Percentiles rank a stretch among this genome's conserved stretches.
Conservation (phyloP, 1,140 invertebrate species). For the Trachelipus rathkii region DNA sequence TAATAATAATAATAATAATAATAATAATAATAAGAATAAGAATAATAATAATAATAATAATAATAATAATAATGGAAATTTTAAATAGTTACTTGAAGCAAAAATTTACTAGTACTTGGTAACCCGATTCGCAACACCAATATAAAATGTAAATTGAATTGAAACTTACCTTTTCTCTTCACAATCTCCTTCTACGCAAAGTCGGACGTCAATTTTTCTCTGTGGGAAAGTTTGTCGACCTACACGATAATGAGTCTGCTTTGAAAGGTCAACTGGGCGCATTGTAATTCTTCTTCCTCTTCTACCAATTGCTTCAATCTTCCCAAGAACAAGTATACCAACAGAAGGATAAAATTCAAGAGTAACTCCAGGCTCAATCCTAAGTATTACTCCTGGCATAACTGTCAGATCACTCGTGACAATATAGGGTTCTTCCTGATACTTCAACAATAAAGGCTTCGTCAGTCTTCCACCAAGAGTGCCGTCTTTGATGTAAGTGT, state of each 20-base stretch:
- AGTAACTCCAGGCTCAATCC: slow-evolving; percentile 81
- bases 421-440: slow-evolving; percentile 68
- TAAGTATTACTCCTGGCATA: slow-evolving; percentile 82
- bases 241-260: slow-evolving; percentile 37
- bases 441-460: slow-evolving; percentile 65
- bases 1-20: too few species aligned
- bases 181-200: slow-evolving; percentile 72
- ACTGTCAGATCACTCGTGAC: slow-evolving; percentile 90
- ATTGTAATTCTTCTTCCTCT: slow-evolving; percentile 75
- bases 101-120: too few species aligned
- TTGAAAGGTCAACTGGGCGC: slow-evolving; percentile 59
- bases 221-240: slow-evolving; percentile 28
- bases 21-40: too few species aligned
- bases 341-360: slow-evolving; percentile 95
- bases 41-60: too few species aligned
- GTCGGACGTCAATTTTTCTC: slow-evolving; percentile 53
- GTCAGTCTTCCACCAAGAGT: slow-evolving; percentile 78
- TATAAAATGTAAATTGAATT: too few species aligned
- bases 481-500: slow-evolving; percentile 57
- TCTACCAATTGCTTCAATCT: slow-evolving; percentile 76
- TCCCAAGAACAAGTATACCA: slow-evolving; percentile 91
- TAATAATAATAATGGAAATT: too few species aligned
- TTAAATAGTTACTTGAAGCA: too few species aligned
- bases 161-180: slow-evolving; percentile 50
- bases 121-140: too few species aligned